Conservation (phyloP, 2,797 vertebrate species). For the Falco novaeseelandiae region DNA sequence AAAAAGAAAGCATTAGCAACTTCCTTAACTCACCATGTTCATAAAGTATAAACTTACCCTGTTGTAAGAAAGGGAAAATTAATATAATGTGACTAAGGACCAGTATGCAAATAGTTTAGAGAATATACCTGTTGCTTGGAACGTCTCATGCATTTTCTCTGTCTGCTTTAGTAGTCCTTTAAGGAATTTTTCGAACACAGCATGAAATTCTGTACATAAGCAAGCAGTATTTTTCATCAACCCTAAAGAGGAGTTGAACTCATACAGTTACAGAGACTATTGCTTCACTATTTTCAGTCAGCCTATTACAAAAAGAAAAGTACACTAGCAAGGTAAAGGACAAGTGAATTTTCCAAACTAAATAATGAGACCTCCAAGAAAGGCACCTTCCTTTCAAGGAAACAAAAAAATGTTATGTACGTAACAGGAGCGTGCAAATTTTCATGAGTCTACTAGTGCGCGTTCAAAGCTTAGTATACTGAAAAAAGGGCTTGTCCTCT, state of each 20-base stretch:
- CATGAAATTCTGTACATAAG: neutral
- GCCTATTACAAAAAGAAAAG: neutral
- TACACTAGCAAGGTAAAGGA: neutral
- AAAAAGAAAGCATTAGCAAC: constrained; percentile 12
- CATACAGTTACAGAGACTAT: neutral
- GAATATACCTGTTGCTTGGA: neutral
- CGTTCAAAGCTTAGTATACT: neutral
- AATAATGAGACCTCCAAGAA: neutral
- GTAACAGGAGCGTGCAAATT: neutral
- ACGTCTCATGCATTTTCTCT: constrained; percentile 7
- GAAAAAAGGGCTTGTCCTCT: neutral
- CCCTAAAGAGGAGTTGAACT: neutral
- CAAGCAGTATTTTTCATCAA: neutral
- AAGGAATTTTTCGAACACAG: neutral
- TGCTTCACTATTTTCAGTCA: neutral
- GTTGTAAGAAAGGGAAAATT: constrained; percentile 13
- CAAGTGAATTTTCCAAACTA: neutral
- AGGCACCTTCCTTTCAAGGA: neutral
- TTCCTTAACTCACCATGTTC: constrained; percentile 6
- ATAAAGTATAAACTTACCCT: constrained; percentile 14
- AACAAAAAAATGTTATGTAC: neutral
- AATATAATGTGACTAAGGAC: constrained; percentile 17
- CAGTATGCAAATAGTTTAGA: constrained; percentile 3
- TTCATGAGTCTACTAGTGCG: neutral
- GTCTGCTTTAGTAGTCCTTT: neutral